These are phyloP conservation scores for Morus bassanus DNA, from an alignment of 2,797 vertebrate genomes.

Conservation along the genomic window DNA sequence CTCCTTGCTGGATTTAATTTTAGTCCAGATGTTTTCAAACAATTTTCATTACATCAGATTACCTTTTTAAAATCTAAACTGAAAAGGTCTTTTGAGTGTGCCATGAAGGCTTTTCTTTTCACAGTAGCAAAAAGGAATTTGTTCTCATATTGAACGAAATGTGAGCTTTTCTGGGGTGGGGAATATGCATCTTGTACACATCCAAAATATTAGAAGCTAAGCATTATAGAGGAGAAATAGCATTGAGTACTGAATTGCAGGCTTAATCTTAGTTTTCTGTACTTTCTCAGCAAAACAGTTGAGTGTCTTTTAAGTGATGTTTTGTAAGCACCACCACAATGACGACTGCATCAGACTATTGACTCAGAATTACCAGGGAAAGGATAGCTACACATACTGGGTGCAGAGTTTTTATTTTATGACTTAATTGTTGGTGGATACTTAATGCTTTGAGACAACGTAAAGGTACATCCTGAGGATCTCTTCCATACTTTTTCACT, in stretches of 20 bases:
- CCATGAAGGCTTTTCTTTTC: not conserved
- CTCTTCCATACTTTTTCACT: not conserved
- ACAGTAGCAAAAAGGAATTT: not conserved
- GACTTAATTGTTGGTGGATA: not conserved
- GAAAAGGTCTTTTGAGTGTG: constrained; percentile 9
- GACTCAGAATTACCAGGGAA: not conserved
- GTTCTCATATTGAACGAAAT: not conserved
- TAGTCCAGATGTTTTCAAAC: constrained; percentile 42
- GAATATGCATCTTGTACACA: not conserved
- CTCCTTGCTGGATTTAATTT: constrained; percentile 34
- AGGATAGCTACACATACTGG: not conserved
- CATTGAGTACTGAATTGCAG: not conserved
- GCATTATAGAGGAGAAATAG: not conserved
- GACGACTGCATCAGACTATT: not conserved
- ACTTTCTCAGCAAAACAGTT: not conserved
- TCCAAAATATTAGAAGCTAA: not conserved
- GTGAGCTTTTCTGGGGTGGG: not conserved
- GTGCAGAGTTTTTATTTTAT: not conserved
- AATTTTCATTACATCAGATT: constrained; percentile 35
- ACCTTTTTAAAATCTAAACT: constrained; percentile 17
- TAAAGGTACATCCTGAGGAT: not conserved
- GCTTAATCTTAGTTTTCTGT: not conserved
- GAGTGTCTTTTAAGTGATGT: not conserved
- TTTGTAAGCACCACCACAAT: not conserved
- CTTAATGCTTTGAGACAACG: not conserved